Evolutionary conservation across 2,797 vertebrate genomes (phyloP).

Genomic region (Erithacus rubecula): DNA sequence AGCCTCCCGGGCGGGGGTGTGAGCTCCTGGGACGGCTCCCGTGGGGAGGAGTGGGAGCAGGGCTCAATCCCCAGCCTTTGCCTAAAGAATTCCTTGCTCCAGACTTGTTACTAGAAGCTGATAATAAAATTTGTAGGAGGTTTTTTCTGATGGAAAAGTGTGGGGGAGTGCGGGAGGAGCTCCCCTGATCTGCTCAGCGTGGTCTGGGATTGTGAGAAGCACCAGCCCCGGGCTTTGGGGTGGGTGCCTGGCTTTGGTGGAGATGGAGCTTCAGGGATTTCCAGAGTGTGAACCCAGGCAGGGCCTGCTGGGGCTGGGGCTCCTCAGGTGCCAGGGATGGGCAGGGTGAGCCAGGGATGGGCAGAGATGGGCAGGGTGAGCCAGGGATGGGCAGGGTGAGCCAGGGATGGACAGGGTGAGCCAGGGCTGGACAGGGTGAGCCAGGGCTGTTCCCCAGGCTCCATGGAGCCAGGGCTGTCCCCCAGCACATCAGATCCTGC

Average conservation of each 20-base stretch:
- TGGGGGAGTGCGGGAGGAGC: background rate
- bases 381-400: too few relatives aligned
- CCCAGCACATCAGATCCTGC: fast-evolving
- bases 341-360: too few relatives aligned
- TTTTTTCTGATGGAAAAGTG: background rate
- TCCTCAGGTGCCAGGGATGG: too few relatives aligned
- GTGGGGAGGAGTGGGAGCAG: background rate
- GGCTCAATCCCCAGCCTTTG: background rate
- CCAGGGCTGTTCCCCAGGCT: too few relatives aligned
- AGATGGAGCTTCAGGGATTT: background rate
- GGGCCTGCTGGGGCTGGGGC: background rate
- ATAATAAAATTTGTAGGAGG: background rate
- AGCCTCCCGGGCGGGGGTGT: background rate
- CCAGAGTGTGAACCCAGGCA: fast-evolving
- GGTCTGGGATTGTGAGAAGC: background rate
- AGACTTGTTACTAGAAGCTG: conserved; percentile 2
- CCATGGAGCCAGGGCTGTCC: background rate
- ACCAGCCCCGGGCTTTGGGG: background rate
- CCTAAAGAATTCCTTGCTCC: background rate
- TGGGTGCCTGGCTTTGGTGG: fast-evolving
- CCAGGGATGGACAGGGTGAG: too few relatives aligned
- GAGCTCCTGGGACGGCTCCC: background rate
- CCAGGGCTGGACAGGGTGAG: too few relatives aligned
- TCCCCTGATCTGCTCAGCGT: background rate
- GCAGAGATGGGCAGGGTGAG: too few relatives aligned